Conservation (phyloP, 23 tunicate species). For the Styela plicata region DNA sequence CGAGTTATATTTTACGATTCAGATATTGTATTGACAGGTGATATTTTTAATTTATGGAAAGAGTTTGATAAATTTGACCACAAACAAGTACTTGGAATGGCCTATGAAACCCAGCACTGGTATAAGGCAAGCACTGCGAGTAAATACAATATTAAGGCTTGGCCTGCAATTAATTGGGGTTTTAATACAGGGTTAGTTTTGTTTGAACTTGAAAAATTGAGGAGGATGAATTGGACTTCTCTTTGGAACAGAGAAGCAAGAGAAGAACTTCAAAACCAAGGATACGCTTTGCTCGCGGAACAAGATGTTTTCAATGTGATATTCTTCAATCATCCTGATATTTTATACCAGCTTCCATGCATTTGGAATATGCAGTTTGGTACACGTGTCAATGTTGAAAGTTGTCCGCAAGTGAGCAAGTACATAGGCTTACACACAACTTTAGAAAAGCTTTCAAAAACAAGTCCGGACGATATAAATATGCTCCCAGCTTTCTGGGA, state of each 20-base stretch:
- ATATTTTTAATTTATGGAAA: not conserved
- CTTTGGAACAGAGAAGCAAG: slow-evolving; percentile 1
- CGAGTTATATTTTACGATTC: slow-evolving; percentile 3
- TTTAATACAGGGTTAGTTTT: not conserved
- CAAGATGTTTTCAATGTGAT: not conserved
- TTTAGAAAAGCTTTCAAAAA: not conserved
- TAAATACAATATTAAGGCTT: not conserved
- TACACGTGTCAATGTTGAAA: not conserved
- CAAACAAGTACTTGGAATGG: not conserved
- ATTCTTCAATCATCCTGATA: not conserved
- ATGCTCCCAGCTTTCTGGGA: not conserved
- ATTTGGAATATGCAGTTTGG: slow-evolving; percentile 17
- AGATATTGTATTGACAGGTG: not conserved
- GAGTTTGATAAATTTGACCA: not conserved
- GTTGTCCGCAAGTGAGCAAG: not conserved
- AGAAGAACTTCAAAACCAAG: not conserved
- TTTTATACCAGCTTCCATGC: slow-evolving; percentile 5
- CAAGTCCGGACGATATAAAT: not conserved
- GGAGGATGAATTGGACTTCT: slow-evolving; percentile 6
- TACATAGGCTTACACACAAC: not conserved
- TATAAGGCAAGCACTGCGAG: not conserved
- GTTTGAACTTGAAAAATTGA: not conserved
- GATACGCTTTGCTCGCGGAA: not conserved
- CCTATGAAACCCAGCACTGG: not conserved
- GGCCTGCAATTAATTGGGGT: not conserved